Base-by-base conservation (phyloP, 2,113 vertebrate genomes). In the Embiotoca jacksoni region DNA sequence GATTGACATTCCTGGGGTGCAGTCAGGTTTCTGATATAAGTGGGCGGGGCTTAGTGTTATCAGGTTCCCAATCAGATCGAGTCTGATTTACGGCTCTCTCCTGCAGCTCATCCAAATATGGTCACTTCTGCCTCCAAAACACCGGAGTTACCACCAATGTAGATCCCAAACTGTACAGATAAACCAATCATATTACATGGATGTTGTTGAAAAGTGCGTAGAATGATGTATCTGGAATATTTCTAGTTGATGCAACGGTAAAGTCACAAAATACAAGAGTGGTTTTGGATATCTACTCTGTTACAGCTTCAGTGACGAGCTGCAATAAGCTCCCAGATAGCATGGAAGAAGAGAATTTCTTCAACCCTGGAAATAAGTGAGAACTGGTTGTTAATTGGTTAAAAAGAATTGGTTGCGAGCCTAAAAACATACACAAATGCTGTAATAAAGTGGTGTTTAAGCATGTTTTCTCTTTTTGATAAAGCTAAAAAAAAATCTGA, bases 311-410 rank as follows among this genome's bases (percentile, higher is more conserved):
- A 44, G 10, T 11, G 10, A 44, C 3, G 41, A 44, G 41, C 41
- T 44, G 10, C 41, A 44, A 44, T 11, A 13, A 13, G 41, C 13
- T 44, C 10, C 41, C 41, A 44, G 41, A 44, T 23, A 11, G n/a
- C 33, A 13, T 44, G 46, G 14, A 75, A 13, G 23, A 30, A 50
- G 10, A 33, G 11, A 0, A 16, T 23, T 70, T 65, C 80, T 76
- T 62, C 58, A 70, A 32, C 32, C 41, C 31, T 46, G 55, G 46
- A 50, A 80, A 49, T 65, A 39, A 71, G 8, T 61, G 58, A 35
- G 70, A 74, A 60, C 16, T 55, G 14, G 33, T 35, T 39, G 23
- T 64, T 41, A 36, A 61, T 9, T 33, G 23, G 47, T 41, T 70
- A 37, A 37, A 37, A 71, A 49, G 2, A 13, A 50, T 32, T 41